Base-by-base conservation (phyloP, 2,797 vertebrate species). In the Onychomys leucogaster region DNA sequence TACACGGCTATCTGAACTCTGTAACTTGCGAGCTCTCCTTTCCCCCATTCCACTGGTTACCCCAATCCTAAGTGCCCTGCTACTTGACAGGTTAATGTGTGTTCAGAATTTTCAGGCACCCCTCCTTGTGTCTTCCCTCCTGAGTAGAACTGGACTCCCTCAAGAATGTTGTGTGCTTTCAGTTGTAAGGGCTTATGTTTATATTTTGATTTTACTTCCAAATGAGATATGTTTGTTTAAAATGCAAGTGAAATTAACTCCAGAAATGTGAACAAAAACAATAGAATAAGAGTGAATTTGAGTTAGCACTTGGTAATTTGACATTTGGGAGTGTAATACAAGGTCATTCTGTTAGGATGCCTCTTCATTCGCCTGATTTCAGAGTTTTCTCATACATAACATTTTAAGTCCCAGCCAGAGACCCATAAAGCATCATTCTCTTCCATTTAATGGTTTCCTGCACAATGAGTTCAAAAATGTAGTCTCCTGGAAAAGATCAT, bases 401-500 rank as follows among this genome's bases (percentile, higher is more conserved):
- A 95, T 80, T 93, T 96, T 61, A 94, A 91, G 29, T 92, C 84
- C 46, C 41, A 96, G 95, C 37, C 76, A 82, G 89, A 94, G 86
- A 69, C 43, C 80, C 73, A 93, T 95, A 95, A 95, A 95, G 86
- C 94, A 97, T 90, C 89, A 96, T 95, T 96, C 96, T 90, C 95
- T 97, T 84, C 94, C 89, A 83, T 90, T 84, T 94, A 96, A 94
- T 96, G 94, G 71, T 96, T 97, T 97, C 94, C 93, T 97, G 81
- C 32, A 93, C 71, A 63, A n/a, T 92, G 89, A 96, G 52, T 94
- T 98, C 88, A 96, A 96, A 97, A 97, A 84, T 91, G 8, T 75
- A 12, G 14, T 90, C 87, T 97, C 86, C 87, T 97, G 97, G 95
- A 97, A 97, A 97, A 92, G 95, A 96, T 95, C 96, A 92, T 93